phyloP scores from a whole-genome alignment of 1,140 invertebrate genomes.

The Diorhabda sublineata region DNA sequence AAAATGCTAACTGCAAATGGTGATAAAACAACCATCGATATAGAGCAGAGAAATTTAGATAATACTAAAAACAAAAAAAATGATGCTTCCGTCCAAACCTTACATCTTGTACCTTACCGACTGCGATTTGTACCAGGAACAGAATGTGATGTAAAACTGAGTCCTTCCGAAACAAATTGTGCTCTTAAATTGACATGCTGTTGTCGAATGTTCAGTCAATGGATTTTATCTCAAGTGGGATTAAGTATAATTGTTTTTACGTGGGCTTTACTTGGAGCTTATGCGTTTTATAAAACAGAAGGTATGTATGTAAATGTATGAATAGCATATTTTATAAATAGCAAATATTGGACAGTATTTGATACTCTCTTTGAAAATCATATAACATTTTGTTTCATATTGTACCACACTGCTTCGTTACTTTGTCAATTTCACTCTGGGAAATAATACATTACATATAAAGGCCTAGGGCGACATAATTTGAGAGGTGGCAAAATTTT shows the following conservation, averaged over 20 bases:
- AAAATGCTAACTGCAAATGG: conserved; percentile 38
- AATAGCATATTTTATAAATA: no score
- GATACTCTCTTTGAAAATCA: no score
- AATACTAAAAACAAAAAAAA: conserved; percentile 31
- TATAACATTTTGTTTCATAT: no score
- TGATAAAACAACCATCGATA: conserved; percentile 36
- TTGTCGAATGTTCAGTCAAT: conserved; percentile 42
- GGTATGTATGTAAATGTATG: conserved; percentile 36
- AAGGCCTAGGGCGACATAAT: no score
- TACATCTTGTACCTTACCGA: conserved; percentile 48
- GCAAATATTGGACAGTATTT: no score
- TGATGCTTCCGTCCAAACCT: conserved; percentile 48
- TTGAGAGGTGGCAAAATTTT: no score
- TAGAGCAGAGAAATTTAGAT: conserved; percentile 43
- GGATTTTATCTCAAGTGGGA: conserved; percentile 49
- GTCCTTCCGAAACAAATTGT: conserved; percentile 32
- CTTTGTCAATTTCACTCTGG: no score
- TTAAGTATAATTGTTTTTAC: conserved; percentile 51
- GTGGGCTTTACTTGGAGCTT: conserved; percentile 57
- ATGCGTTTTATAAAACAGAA: conserved; percentile 56
- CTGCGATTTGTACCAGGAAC: conserved; percentile 49
- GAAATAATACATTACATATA: no score
- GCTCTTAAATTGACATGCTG: conserved; percentile 33
- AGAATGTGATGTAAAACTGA: conserved; percentile 40
- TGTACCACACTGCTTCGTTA: no score